phyloP scores from a whole-genome alignment of 2,888 invertebrate genomes.

The Exocentrus adspersus region DNA sequence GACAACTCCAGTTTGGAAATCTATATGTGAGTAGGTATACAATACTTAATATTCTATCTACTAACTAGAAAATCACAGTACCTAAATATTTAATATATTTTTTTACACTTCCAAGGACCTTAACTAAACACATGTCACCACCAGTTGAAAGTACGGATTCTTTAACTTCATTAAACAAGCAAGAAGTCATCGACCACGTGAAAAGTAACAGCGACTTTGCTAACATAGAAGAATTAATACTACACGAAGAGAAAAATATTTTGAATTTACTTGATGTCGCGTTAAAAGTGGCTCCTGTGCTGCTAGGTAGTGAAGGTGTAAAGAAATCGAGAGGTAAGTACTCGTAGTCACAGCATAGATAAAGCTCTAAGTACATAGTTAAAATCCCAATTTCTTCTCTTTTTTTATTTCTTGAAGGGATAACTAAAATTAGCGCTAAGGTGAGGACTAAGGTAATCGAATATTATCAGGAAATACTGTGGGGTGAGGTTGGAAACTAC shows the following conservation, averaged over 20 bases:
- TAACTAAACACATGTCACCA: constrained; percentile 77
- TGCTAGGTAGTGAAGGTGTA: constrained; percentile 72
- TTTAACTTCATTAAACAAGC: constrained; percentile 21
- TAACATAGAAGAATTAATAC: constrained; percentile 69
- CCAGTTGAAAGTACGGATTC: constrained; percentile 46
- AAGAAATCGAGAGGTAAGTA: constrained; percentile 66
- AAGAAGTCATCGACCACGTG: constrained; percentile 31
- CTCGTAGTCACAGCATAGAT: not conserved
- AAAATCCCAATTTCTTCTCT: not conserved
- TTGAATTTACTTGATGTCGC: constrained; percentile 70
- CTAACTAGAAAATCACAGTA: too few relatives aligned
- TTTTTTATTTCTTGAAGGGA: constrained; percentile 62
- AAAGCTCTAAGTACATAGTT: not conserved
- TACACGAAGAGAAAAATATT: constrained; percentile 75
- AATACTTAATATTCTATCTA: not conserved
- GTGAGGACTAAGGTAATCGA: constrained; percentile 72
- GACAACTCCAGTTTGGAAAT: constrained; percentile 78
- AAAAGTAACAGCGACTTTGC: constrained; percentile 63
- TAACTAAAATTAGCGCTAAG: constrained; percentile 69
- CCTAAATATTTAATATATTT: too few relatives aligned
- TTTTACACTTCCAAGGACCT: too few relatives aligned
- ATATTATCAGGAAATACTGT: constrained; percentile 79
- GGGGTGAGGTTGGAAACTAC: constrained; percentile 84
- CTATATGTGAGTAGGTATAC: constrained; percentile 67
- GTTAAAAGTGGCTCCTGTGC: constrained; percentile 68